A percentile compares a stretch with the other conserved stretches of the same genome.
phyloP scores from a whole-genome alignment of 2,113 vertebrate genomes.

The Notiomystis cincta region DNA sequence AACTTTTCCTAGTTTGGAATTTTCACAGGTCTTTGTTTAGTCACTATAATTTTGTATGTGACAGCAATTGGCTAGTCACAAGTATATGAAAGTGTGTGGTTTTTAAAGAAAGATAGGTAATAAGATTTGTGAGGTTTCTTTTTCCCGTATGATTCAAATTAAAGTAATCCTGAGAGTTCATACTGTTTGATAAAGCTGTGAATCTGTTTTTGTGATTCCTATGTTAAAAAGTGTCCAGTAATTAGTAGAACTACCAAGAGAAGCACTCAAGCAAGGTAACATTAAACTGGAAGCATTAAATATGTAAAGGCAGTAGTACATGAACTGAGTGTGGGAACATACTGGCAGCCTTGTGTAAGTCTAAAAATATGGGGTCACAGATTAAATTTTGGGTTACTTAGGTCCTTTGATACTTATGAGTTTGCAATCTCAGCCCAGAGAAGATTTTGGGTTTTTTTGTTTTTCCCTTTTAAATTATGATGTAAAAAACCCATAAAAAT shows the following conservation, averaged over 20 bases:
- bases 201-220: neutral
- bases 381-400: neutral
- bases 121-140: neutral
- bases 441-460: neutral
- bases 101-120: neutral
- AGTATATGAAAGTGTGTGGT: neutral
- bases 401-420: neutral
- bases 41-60: neutral
- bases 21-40: neutral
- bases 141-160: fast-evolving
- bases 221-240: neutral
- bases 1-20: neutral
- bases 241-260: neutral
- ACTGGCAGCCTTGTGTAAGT: neutral
- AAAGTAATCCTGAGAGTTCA: neutral
- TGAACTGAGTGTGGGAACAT: neutral
- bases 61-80: neutral
- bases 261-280: neutral
- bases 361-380: neutral
- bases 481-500: neutral
- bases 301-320: neutral
- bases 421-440: neutral
- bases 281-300: neutral
- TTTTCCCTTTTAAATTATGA: neutral
- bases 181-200: neutral